Evolutionary conservation across 1,140 invertebrate species (phyloP), one percentile per base, ranked within the genome.

Genomic region (Ceratitis capitata): DNA sequence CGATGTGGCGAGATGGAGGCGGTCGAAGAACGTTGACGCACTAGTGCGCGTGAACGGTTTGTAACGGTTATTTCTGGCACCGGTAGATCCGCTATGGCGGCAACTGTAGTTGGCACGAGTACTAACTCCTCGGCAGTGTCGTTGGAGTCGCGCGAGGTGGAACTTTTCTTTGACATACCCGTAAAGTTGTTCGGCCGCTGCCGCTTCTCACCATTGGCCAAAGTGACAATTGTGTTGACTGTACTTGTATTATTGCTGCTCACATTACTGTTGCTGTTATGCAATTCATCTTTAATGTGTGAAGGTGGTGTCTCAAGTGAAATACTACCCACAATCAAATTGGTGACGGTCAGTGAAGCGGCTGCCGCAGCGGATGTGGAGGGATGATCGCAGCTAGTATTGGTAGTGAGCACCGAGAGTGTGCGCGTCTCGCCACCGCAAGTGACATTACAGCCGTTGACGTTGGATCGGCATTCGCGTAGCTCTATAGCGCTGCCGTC

Each of bases 41-140:
- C 93, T 91, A 88, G 92, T 88, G 87, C 93, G 88, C 88, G 91
- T 88, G 93, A 93, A 91, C 88, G 89, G 4, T 86, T 93, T 90
- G 88, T 93, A 92, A 85, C 93, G 87, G 19, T 93, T 93, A 87
- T 94, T 93, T 89, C 94, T 94, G 88, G 94, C 94, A 86, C 93
- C 93, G 23, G 92, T 92, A 84, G n/a, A n/a, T n/a, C 92, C 92
- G 89, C 53, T 1, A 45, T 26, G 32, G 85, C 16, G 42, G 82
- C 64, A 64, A 82, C 45, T n/a, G 56, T 39, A 39, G 39, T 32
- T 47, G 85, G 78, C 39, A 42, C 45, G 12, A 42, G 47, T 26
- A 56, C 69, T 32, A 91, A 83, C 64, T 91, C 90, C 86, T 91
- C 90, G 7, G 90, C 89, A 5, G 90, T 91, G 39, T 91, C 90